Conservation (phyloP, 2,888 invertebrate species). For the Lasioglossum lativentre region DNA sequence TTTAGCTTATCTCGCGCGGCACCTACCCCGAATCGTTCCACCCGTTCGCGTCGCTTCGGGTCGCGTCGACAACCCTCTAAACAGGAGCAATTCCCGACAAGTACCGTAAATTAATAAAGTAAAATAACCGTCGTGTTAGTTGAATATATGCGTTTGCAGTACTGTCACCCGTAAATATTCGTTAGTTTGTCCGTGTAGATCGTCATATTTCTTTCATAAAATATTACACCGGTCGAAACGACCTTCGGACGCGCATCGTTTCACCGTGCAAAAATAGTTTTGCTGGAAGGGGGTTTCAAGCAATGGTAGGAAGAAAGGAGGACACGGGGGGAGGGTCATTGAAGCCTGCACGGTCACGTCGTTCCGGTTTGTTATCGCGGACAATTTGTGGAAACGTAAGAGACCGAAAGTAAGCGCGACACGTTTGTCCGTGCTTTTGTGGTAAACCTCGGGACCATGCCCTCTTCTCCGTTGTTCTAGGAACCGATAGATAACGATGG, state of each 20-base stretch:
- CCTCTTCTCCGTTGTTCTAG: slow-evolving; percentile 57
- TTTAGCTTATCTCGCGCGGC: slow-evolving; percentile 73
- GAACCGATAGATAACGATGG: slow-evolving; percentile 71
- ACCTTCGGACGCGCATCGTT: slow-evolving; percentile 56
- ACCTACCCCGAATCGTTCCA: slow-evolving; percentile 55
- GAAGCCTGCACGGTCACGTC: slow-evolving; percentile 60
- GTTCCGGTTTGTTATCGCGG: slow-evolving; percentile 71
- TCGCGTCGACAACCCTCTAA: slow-evolving; percentile 25
- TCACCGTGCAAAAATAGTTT: slow-evolving; percentile 61
- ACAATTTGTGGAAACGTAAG: slow-evolving; percentile 67
- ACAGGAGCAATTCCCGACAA: neutral
- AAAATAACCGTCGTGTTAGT: neutral
- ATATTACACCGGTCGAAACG: slow-evolving; percentile 27
- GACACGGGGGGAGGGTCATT: slow-evolving; percentile 51
- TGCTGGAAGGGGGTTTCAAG: slow-evolving; percentile 12
- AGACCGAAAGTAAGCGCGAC: slow-evolving; percentile 61
- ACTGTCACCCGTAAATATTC: slow-evolving; percentile 3
- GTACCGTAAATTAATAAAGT: neutral
- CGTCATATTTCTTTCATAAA: slow-evolving; percentile 39
- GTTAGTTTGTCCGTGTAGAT: slow-evolving; percentile 17
- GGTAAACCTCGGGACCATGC: slow-evolving; percentile 39
- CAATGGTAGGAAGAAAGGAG: neutral
- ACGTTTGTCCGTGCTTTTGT: slow-evolving; percentile 60
- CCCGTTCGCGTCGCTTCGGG: neutral
- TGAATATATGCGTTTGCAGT: neutral